Conservation (phyloP, 2,888 invertebrate species). For the Hoplodrina ambigua region DNA sequence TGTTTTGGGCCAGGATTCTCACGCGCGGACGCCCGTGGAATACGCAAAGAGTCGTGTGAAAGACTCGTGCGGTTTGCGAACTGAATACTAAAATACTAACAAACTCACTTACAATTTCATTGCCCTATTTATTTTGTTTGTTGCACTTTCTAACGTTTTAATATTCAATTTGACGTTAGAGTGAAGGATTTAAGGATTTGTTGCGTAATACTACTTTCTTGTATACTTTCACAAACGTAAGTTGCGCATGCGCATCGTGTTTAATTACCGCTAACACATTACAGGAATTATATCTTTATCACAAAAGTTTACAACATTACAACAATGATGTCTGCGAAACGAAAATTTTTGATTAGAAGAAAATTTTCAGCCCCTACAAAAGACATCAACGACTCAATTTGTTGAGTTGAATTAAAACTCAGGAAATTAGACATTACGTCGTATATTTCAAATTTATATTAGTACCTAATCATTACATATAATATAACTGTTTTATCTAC, state of each 20-base stretch:
- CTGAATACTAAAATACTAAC: conserved; percentile 80
- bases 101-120: conserved; percentile 83
- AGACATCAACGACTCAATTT: conserved; percentile 70
- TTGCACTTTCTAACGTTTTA: conserved; percentile 62
- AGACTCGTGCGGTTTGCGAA: conserved; percentile 79
- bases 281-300: background rate
- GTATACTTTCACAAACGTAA: conserved; percentile 37
- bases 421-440: conserved; percentile 14
- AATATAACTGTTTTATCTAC: background rate
- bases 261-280: conserved; percentile 28
- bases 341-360: conserved; percentile 4
- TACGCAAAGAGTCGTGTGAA: conserved; percentile 86
- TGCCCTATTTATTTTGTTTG: conserved; percentile 76
- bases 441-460: conserved; percentile 12
- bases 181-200: conserved; percentile 43
- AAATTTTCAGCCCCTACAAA: conserved; percentile 56
- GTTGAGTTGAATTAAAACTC: background rate
- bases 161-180: conserved; percentile 51
- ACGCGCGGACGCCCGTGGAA: conserved; percentile 77
- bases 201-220: conserved; percentile 54
- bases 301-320: conserved; percentile 2
- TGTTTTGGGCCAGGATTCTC: conserved; percentile 76
- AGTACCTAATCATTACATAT: background rate
- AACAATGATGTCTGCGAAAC: background rate
- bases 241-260: conserved; percentile 22